phyloP scores from a whole-genome alignment of 2,113 vertebrate genomes.

The Murina feae region DNA sequence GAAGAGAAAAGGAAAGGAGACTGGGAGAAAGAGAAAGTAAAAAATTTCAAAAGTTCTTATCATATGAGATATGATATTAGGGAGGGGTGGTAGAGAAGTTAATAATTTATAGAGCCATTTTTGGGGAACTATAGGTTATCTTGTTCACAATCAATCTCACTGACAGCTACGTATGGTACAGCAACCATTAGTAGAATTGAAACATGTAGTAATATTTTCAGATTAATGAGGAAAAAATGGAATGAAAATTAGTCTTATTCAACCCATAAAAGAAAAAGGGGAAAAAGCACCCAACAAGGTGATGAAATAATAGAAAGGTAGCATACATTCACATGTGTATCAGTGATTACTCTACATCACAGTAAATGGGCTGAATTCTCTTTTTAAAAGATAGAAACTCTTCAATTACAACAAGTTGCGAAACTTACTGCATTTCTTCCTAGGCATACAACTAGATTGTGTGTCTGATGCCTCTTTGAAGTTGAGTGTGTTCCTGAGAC shows the following conservation, averaged over 20 bases:
- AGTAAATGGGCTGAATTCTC: neutral
- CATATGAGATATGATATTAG: neutral
- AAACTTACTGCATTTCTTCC: neutral
- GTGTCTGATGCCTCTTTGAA: neutral
- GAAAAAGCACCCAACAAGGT: neutral
- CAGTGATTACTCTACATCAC: neutral
- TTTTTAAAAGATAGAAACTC: neutral
- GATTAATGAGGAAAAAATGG: neutral
- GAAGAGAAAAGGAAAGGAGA: neutral
- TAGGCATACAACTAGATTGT: too few species aligned
- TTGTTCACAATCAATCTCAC: neutral
- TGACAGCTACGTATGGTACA: neutral
- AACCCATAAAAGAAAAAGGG: neutral
- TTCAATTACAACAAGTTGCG: neutral
- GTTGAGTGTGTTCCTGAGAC: neutral
- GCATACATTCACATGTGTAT: rapidly evolving
- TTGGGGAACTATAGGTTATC: neutral
- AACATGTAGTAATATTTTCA: neutral
- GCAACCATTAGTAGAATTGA: neutral
- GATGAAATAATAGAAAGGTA: neutral
- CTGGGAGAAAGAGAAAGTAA: neutral
- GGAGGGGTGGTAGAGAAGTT: neutral
- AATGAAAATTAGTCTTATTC: neutral
- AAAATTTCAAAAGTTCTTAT: neutral
- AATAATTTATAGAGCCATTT: neutral